Evolutionary conservation across 2,113 vertebrate genomes (phyloP).

Genomic region (Apodemus speciosus): DNA sequence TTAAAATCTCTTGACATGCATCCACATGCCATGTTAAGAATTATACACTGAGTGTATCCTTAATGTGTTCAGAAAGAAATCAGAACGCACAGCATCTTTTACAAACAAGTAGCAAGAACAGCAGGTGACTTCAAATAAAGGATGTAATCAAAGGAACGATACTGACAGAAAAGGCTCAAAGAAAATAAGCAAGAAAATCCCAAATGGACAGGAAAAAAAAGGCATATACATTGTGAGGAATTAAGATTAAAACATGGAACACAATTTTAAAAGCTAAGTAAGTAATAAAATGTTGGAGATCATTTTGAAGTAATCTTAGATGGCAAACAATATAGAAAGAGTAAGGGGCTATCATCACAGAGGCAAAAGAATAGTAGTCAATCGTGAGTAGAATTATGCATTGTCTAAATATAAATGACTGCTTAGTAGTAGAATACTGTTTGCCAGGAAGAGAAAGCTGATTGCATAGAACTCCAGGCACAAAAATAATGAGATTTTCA

Average conservation of each 20-base stretch:
- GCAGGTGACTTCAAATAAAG: neutral
- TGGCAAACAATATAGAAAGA: neutral
- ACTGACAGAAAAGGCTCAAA: neutral
- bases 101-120: neutral
- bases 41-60: neutral
- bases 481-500: neutral
- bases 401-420: neutral
- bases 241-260: neutral
- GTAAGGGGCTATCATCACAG: neutral
- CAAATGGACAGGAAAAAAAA: neutral
- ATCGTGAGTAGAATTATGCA: neutral
- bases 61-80: neutral
- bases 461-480: neutral
- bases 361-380: neutral
- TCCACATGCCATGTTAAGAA: neutral
- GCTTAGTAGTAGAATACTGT: neutral
- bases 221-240: neutral
- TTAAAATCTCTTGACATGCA: neutral
- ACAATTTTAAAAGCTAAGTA: neutral
- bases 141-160: neutral
- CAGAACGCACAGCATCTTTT: neutral
- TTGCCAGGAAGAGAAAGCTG: neutral
- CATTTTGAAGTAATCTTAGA: neutral
- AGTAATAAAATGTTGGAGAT: neutral
- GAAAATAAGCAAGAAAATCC: neutral